phyloP scores from a whole-genome alignment of 1,140 invertebrate species.

The Protaetia brevitarsis region DNA sequence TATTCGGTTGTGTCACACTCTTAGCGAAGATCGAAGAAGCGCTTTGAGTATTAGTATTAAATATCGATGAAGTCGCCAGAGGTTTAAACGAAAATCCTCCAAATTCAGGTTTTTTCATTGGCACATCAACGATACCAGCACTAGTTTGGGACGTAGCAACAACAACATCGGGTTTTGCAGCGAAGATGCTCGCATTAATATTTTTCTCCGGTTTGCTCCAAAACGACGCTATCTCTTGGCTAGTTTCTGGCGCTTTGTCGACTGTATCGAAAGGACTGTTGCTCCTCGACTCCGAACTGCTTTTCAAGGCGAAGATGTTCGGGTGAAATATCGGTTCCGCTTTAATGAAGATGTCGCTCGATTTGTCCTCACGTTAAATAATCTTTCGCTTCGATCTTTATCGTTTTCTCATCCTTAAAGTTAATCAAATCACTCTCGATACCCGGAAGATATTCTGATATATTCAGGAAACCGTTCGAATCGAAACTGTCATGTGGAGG shows the following conservation, averaged over 20 bases:
- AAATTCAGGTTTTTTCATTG: background rate
- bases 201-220: background rate
- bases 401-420: background rate
- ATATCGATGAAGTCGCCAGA: too few relatives aligned
- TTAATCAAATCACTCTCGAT: background rate
- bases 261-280: slow-evolving; percentile 24
- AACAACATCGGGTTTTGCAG: background rate
- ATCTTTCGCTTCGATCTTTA: background rate
- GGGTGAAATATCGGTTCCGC: background rate
- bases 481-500: slow-evolving; percentile 66
- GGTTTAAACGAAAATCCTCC: slow-evolving; percentile 29
- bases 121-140: background rate
- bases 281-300: slow-evolving; percentile 34
- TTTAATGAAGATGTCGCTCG: slow-evolving; percentile 31
- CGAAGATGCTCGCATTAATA: background rate
- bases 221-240: background rate
- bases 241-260: background rate
- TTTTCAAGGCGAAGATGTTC: slow-evolving; percentile 30
- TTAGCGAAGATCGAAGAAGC: too few relatives aligned
- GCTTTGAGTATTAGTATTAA: too few relatives aligned
- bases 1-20: too few relatives aligned
- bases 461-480: slow-evolving; percentile 55
- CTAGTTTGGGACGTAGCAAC: background rate
- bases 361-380: slow-evolving; percentile 11
- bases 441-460: slow-evolving; percentile 35